phyloP scores from a whole-genome alignment of 2,888 invertebrate species.

The Mamestra brassicae region DNA sequence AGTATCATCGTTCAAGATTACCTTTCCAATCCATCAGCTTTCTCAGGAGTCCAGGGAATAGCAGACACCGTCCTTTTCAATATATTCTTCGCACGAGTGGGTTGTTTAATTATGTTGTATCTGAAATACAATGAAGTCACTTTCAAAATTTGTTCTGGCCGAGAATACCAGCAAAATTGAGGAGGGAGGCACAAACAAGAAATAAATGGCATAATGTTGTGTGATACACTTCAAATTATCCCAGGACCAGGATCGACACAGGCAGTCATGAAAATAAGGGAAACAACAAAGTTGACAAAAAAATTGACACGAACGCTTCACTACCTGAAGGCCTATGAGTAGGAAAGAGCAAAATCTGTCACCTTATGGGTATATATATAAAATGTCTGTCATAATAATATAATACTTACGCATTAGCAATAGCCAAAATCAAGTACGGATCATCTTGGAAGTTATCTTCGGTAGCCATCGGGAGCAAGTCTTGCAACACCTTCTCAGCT shows the following conservation, averaged over 20 bases:
- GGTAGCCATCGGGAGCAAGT: slow-evolving; percentile 92
- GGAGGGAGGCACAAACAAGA: not conserved
- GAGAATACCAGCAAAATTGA: not conserved
- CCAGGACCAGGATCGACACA: too few species aligned
- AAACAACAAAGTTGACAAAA: too few species aligned
- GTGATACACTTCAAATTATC: too few species aligned
- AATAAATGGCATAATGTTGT: not conserved
- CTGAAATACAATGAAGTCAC: slow-evolving; percentile 78
- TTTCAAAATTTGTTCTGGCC: not conserved
- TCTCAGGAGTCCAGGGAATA: slow-evolving; percentile 97
- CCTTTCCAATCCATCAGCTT: slow-evolving; percentile 98
- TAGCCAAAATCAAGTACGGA: slow-evolving; percentile 96
- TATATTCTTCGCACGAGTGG: slow-evolving; percentile 97
- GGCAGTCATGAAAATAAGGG: too few species aligned
- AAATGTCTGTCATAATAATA: too few species aligned
- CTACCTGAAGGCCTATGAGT: too few species aligned
- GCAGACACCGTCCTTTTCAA: slow-evolving; percentile 96
- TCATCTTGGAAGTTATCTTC: slow-evolving; percentile 94
- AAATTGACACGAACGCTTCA: too few species aligned
- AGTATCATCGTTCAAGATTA: slow-evolving; percentile 39
- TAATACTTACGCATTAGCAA: slow-evolving; percentile 92
- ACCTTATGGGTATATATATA: too few species aligned
- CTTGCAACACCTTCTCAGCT: slow-evolving; percentile 96
- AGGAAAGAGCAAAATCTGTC: too few species aligned
- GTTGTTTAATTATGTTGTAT: slow-evolving; percentile 97